phyloP scores from a whole-genome alignment of 2,888 invertebrate genomes.

The Melinaea menophilus region DNA sequence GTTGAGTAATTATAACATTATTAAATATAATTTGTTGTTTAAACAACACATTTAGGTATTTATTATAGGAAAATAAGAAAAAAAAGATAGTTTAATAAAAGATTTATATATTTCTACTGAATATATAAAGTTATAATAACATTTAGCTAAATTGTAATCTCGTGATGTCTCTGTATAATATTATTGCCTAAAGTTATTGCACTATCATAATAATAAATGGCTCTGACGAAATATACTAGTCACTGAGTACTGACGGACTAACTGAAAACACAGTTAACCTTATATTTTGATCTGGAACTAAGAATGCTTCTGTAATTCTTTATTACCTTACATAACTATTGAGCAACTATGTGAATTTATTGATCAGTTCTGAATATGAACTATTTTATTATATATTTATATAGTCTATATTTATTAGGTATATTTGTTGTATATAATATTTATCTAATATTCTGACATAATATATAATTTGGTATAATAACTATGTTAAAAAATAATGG shows the following conservation, averaged over 20 bases:
- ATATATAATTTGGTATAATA: too few relatives aligned
- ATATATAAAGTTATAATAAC: conserved; percentile 1
- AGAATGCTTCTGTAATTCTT: not conserved
- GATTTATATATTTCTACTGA: not conserved
- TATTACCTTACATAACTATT: conserved; percentile 28
- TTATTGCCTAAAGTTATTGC: not conserved
- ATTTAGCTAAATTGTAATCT: not conserved
- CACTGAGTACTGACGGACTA: too few relatives aligned
- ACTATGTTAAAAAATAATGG: too few relatives aligned
- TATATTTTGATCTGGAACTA: too few relatives aligned
- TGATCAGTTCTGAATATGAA: conserved; percentile 32
- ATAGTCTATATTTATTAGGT: conserved; percentile 6
- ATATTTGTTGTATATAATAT: not conserved
- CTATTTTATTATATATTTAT: conserved; percentile 8
- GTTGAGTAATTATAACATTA: too few relatives aligned
- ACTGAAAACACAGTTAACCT: too few relatives aligned
- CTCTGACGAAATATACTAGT: too few relatives aligned
- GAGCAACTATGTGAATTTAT: conserved; percentile 36
- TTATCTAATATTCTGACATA: too few relatives aligned
- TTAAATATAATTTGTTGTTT: too few relatives aligned
- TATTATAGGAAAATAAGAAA: not conserved
- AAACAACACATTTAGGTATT: not conserved
- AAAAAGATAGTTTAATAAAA: not conserved
- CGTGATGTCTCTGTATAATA: not conserved
- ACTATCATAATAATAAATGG: conserved; percentile 3